Evolutionary conservation across 1,140 invertebrate genomes (phyloP), one percentile per base, ranked within the genome.

Genomic region (Pachyrhynchus sulphureomaculatus): DNA sequence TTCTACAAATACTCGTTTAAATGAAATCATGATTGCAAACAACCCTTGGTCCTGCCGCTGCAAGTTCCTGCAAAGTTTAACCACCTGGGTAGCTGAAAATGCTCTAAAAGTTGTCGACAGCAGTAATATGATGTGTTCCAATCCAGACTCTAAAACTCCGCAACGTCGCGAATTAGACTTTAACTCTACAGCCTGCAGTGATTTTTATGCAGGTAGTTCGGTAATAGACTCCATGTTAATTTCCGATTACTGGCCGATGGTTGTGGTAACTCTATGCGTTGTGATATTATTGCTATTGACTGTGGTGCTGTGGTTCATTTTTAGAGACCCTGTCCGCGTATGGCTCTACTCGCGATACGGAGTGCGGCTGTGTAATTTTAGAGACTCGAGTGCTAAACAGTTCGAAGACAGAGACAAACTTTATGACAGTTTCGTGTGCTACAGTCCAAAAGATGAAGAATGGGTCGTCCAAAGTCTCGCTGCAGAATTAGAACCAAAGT

Each of bases 371-470:
- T 90, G 88, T 63, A 86, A 74, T 77, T 84, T 77, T 71, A 78
- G 68, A 70, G 78, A 62, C 59, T 79, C 54, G 4, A 76, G 72
- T 10, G 73, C 75, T 15, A 80, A 80, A 65, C 78, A 79, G 58
- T 85, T 83, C 69, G 88, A 89, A 72, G 89, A 92, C 64, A 84
- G 86, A 44, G 90, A 93, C 70, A 93, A 93, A 68, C 78, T 93
- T 9, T 96, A 93, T 77, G 95, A 97, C 73, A 93, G 91, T 32
- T 96, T 95, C 76, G 87, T 97, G 2, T 88, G 92, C 60, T 96
- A 97, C 78, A 93, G 91, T 61, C 89, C 91, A 15, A 92, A 94
- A 76, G 94, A 97, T 77, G 91, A 95, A 70, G 87, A 93, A 71
- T 93, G 94, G 72, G 89, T 96, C 0, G 80, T 90, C 21, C 88